Conservation (phyloP, 2,888 invertebrate genomes). For the Tenthredo amoena region DNA sequence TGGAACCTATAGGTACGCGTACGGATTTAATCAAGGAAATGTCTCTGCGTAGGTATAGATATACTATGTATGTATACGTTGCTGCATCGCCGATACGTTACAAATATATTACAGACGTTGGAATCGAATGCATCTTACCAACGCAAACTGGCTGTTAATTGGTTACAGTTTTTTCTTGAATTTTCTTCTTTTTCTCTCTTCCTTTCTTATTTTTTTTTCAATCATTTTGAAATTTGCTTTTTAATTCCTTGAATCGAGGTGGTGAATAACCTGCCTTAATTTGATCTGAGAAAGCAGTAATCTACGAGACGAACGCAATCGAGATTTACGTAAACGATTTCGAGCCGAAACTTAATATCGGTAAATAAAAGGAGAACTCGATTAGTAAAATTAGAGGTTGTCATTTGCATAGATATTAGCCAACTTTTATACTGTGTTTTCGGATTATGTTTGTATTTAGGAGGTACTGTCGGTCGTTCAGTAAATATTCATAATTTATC, state of each 20-base stretch:
- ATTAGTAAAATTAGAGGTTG: neutral
- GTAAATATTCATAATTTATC: conserved; percentile 47
- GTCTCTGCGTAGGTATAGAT: neutral
- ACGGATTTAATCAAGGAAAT: conserved; percentile 45
- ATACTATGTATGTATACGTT: too few relatives aligned
- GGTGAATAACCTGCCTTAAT: neutral
- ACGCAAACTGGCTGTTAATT: neutral
- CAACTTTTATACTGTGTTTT: neutral
- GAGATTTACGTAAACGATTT: neutral
- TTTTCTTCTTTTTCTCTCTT: neutral
- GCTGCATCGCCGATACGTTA: neutral
- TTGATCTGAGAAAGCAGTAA: neutral
- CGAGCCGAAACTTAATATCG: neutral
- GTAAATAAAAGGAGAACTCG: neutral
- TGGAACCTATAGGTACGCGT: conserved; percentile 23
- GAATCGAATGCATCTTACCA: neutral
- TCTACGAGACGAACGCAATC: neutral
- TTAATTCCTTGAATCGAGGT: neutral
- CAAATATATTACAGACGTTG: neutral
- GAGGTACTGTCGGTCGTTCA: neutral
- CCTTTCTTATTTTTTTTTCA: neutral
- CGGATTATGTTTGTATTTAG: neutral
- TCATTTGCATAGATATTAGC: conserved; percentile 37
- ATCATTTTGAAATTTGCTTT: neutral
- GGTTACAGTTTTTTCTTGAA: neutral